Base-by-base conservation (phyloP, 2,888 invertebrate genomes). In the Dryomyza anilis region DNA sequence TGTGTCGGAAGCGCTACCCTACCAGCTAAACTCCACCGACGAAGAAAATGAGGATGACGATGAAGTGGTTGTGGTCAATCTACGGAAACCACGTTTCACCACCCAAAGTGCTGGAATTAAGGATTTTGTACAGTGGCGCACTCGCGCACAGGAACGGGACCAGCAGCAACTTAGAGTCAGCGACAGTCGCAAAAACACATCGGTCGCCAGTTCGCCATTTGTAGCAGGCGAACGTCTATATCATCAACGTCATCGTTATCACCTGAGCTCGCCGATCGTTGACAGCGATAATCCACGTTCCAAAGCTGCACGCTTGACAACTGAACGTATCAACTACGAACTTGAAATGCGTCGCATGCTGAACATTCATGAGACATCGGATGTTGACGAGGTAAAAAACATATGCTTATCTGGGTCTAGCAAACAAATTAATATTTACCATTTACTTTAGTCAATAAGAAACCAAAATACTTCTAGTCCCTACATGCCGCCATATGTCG, bases 151-250 rank as follows among this genome's bases (percentile, higher is more conserved):
- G 12, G 67, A 65, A 48, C 67, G 69, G 12, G 65, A 63, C 21
- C 66, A 68, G n/a, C 68, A 68, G 19, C 68, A 68, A 52, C 65
- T 55, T 21, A 45, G 64, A 16, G 53, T 61, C 5, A 60, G 58
- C 12, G 64, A 69, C 33, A 68, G 66, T 33, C 69, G 67, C 36
- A 70, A 66, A 21, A 69, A 65, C 46, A 69, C 5, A 68, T 70
- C 59, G 33, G 69, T 4, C 67, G 21, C 19, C 48, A 55, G 12
- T 12, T 60, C 60, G 14, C 16, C 39, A 2, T 57, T 53, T 36
- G 12, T 65, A 29, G n/a, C n/a, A n/a, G 55, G 50, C 3, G 58
- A 65, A 23, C 52, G 39, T 10, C 58, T 33, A 4, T 55, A 48
- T 29, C 36, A 58, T n/a, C 29, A 33, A 12, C 21, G 33, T 14